These are phyloP conservation scores for Parapristionchus giblindavisi DNA, from an alignment of 2,888 invertebrate genomes.

Conservation along the genomic window DNA sequence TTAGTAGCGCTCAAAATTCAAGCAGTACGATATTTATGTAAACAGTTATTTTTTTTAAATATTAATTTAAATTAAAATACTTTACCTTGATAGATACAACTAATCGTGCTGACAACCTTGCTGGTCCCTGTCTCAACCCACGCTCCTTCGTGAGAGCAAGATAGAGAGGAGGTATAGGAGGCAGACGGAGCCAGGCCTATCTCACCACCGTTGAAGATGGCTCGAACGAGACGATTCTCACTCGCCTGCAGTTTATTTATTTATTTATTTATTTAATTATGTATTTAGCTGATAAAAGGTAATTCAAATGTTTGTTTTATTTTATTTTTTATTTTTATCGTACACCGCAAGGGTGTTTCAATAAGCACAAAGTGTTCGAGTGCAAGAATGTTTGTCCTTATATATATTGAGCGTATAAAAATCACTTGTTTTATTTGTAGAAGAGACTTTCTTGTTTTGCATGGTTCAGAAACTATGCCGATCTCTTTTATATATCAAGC, in stretches of 20 bases:
- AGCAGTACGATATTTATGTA: too few species aligned
- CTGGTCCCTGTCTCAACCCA: constrained; percentile 34
- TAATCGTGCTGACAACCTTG: constrained; percentile 6
- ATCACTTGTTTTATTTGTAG: too few species aligned
- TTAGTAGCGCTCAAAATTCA: too few species aligned
- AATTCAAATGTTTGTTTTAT: background rate
- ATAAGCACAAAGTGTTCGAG: too few species aligned
- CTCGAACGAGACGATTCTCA: constrained; percentile 49
- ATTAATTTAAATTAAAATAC: background rate
- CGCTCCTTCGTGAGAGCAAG: constrained; percentile 15
- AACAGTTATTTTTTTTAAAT: background rate
- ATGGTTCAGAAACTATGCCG: too few species aligned
- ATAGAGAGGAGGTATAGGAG: constrained; percentile 5
- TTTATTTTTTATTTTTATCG: background rate
- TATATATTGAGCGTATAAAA: too few species aligned
- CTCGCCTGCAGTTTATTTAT: constrained; percentile 39
- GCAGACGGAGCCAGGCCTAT: constrained; percentile 1
- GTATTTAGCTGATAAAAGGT: background rate
- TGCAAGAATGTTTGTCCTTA: too few species aligned
- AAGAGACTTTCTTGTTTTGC: too few species aligned
- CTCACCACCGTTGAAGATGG: constrained; percentile 47
- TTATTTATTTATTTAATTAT: background rate
- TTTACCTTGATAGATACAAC: constrained; percentile 33
- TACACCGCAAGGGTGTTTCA: too few species aligned
- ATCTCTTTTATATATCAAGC: too few species aligned